Evolutionary conservation across 2,888 invertebrate species (phyloP), one percentile per base, ranked within the genome.

Genomic region (Plemyria rubiginata): DNA sequence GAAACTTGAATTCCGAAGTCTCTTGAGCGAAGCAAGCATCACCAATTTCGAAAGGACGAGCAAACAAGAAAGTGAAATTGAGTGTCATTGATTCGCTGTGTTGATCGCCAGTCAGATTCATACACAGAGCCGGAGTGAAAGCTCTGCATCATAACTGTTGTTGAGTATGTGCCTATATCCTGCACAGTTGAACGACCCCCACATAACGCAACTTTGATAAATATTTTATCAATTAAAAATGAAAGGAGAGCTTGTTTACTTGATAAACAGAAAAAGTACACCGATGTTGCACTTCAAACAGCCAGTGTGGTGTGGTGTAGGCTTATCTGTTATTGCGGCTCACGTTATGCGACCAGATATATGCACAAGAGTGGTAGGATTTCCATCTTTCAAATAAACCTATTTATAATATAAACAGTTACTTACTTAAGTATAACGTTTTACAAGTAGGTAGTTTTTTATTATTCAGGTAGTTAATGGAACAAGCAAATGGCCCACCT

Each of bases 161-260:
- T 57, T 54, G n/a, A 46, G 36, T 45, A 50, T 41, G 16, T 41
- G 79, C 75, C 72, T 80, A 75, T 81, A 84, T 86, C 86, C 86
- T 85, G 86, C 80, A 68, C 73, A 73, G 85, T 82, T 83, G 76
- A 85, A 81, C 75, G 84, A 79, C 77, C 84, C 70, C 45, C 57
- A 61, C 64, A 63, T 68, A 73, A 71, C 69, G 46, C 54, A 28
- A 29, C 60, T 15, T 69, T 74, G 85, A 83, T 85, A 85, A 77
- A 75, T 74, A 78, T 75, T 70, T n/a, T 78, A 79, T 81, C 82
- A 80, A 69, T 71, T 76, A 75, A 78, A 70, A 68, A 66, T 63
- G 60, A 67, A 57, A 66, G 68, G 67, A 62, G 62, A 65, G 67
- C 57, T 60, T 67, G 64, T 74, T 73, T 67, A 64, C 65, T 50